These are phyloP conservation scores for Ophthalmolycus amberensis DNA, from an alignment of 2,113 vertebrate genomes.

Conservation along the genomic window DNA sequence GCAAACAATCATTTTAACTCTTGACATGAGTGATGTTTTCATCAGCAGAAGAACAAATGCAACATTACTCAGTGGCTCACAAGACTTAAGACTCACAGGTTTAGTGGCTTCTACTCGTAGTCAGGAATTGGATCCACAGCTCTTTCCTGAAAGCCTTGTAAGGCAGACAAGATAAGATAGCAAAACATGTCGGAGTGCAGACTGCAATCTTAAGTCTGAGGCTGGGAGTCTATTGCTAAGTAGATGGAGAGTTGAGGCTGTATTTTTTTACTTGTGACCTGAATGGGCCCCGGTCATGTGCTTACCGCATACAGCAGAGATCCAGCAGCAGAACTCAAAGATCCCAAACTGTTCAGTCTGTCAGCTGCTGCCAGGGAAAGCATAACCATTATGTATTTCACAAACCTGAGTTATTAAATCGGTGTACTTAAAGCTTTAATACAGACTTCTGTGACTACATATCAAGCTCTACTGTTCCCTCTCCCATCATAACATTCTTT, in stretches of 20 bases:
- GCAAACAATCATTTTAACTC: conserved; percentile 41
- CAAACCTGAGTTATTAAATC: not conserved
- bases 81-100: not conserved
- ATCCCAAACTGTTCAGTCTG: conserved; percentile 8
- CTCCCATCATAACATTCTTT: not conserved
- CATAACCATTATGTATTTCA: not conserved
- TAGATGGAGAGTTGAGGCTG: not conserved
- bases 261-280: conserved; percentile 48
- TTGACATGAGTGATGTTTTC: not conserved
- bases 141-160: not conserved
- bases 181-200: not conserved
- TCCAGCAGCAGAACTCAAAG: conserved; percentile 16
- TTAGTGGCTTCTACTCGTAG: not conserved
- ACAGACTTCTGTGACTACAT: not conserved
- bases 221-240: conserved; percentile 6
- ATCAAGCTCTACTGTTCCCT: not conserved
- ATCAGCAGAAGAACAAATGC: not conserved
- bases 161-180: not conserved
- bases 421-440: not conserved
- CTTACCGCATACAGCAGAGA: conserved; percentile 25
- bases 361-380: not conserved
- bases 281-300: conserved; percentile 41
- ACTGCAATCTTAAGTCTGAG: not conserved
- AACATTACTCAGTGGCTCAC: not conserved
- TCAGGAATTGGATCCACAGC: not conserved